Conservation (phyloP, 2,113 vertebrate genomes). For the Gallinago undulata region DNA sequence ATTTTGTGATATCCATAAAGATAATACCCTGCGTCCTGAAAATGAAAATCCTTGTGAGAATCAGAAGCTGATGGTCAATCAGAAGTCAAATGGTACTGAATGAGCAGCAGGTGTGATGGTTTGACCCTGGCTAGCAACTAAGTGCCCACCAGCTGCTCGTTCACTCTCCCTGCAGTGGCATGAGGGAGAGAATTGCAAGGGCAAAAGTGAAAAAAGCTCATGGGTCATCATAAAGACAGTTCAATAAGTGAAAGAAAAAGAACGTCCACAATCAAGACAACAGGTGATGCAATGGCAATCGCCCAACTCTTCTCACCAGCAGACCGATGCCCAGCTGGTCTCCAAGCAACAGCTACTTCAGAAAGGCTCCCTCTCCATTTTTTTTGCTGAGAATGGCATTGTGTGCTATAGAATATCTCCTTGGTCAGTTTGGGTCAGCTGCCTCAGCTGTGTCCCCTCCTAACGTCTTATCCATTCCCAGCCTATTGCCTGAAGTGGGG, state of each 20-base stretch:
- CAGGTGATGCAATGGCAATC: background rate
- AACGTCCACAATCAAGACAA: background rate
- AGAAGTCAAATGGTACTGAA: background rate
- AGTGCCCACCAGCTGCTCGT: background rate
- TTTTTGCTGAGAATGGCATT: background rate
- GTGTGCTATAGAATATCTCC: background rate
- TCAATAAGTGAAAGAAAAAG: background rate
- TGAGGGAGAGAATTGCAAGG: background rate
- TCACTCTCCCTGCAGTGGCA: fast-evolving
- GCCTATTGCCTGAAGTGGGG: background rate
- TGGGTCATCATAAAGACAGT: background rate
- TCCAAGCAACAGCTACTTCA: background rate
- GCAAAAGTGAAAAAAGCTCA: background rate
- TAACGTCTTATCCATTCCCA: background rate
- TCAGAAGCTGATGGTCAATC: background rate
- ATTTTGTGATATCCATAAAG: background rate
- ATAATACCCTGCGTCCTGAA: background rate
- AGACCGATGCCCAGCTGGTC: fast-evolving
- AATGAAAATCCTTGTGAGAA: background rate
- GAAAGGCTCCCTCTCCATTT: background rate
- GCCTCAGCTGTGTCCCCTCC: background rate
- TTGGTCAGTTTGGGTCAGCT: background rate
- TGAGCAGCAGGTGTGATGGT: background rate
- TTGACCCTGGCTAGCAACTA: background rate
- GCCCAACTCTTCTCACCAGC: background rate